phyloP scores from a whole-genome alignment of 2,888 invertebrate genomes.

The Anticlea derivata region DNA sequence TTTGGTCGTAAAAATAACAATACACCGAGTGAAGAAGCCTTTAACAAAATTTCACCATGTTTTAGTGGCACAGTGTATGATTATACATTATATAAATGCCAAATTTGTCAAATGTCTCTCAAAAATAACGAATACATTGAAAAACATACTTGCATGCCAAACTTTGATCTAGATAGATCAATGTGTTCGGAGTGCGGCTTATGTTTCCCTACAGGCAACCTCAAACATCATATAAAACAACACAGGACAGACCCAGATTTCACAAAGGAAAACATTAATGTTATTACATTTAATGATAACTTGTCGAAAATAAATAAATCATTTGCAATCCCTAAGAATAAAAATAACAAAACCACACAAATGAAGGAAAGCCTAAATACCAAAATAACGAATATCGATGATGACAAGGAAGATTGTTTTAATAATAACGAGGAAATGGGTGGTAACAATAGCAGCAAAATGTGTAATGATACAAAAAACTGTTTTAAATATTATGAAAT shows the following conservation, averaged over 20 bases:
- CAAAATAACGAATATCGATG: no score
- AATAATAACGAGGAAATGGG: no score
- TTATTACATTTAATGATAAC: conserved; percentile 44
- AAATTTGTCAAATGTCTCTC: conserved; percentile 54
- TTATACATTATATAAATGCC: conserved; percentile 61
- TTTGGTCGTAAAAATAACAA: conserved; percentile 45
- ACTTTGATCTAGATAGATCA: conserved; percentile 40
- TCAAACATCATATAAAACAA: conserved; percentile 49
- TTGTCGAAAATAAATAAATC: neutral
- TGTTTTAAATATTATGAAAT: neutral
- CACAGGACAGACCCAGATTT: conserved; percentile 58
- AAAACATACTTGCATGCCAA: conserved; percentile 50
- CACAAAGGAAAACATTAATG: conserved; percentile 49
- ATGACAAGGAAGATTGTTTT: no score
- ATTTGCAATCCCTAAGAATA: neutral
- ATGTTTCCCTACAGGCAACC: conserved; percentile 49
- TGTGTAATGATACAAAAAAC: no score
- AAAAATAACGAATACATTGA: conserved; percentile 36
- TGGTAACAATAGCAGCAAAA: no score
- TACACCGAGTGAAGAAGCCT: conserved; percentile 11
- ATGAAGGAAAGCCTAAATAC: neutral
- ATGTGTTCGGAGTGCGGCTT: conserved; percentile 57
- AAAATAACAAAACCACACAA: neutral
- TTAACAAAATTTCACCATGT: conserved; percentile 28
- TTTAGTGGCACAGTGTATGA: conserved; percentile 57